These are phyloP conservation scores for Lithophane ornitopus DNA, from an alignment of 2,888 invertebrate species.

Conservation along the genomic window DNA sequence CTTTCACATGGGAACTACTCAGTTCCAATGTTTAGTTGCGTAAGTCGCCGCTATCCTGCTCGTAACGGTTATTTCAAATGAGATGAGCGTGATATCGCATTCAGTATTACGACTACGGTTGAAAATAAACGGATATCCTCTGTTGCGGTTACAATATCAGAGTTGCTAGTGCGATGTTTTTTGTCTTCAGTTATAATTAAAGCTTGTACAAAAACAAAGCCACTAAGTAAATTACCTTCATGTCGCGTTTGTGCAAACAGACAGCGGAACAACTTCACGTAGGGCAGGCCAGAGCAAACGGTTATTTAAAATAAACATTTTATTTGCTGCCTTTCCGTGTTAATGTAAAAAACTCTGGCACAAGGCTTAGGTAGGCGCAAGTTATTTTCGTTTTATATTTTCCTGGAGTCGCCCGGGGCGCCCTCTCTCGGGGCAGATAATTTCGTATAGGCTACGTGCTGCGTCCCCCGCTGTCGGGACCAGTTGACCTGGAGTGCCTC, in stretches of 20 bases:
- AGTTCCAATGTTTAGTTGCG: slow-evolving; percentile 50
- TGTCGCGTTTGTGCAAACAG: slow-evolving; percentile 66
- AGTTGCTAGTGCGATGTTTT: slow-evolving; percentile 53
- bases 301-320: slow-evolving; percentile 81
- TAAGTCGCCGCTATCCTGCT: slow-evolving; percentile 55
- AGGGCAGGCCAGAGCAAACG: slow-evolving; percentile 71
- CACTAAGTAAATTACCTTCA: slow-evolving; percentile 65
- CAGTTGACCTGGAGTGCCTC: slow-evolving; percentile 79
- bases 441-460: slow-evolving; percentile 85
- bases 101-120: slow-evolving; percentile 55
- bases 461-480: slow-evolving; percentile 77
- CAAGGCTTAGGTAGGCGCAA: slow-evolving; percentile 82
- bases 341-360: slow-evolving; percentile 78
- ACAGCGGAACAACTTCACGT: slow-evolving; percentile 69
- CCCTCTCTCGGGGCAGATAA: slow-evolving; percentile 84
- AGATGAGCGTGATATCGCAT: slow-evolving; percentile 56
- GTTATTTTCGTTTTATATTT: slow-evolving; percentile 88
- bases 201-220: slow-evolving; percentile 61
- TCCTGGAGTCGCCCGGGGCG: slow-evolving; percentile 79
- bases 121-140: slow-evolving; percentile 50
- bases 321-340: slow-evolving; percentile 78
- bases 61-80: slow-evolving; percentile 56
- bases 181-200: slow-evolving; percentile 66
- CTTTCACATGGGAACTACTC: slow-evolving; percentile 37
- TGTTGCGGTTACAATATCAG: slow-evolving; percentile 69